phyloP scores from a whole-genome alignment of 2,113 vertebrate species.

The Otis tarda region DNA sequence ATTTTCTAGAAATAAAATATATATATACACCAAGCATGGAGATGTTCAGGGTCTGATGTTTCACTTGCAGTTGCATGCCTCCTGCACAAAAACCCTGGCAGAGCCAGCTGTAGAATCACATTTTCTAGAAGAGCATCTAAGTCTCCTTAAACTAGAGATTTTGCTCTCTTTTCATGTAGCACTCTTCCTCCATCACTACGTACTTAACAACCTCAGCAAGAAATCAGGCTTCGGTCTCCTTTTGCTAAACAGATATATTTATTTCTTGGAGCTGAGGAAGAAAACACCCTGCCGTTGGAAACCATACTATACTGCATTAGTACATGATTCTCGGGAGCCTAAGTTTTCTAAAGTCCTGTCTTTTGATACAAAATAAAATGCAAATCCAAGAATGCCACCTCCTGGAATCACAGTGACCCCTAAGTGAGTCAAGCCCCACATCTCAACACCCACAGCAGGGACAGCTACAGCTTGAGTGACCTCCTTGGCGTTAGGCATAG shows the following conservation, averaged over 20 bases:
- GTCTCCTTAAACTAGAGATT: background rate
- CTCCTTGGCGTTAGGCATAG: background rate
- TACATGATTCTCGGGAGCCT: background rate
- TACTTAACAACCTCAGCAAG: background rate
- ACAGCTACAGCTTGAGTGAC: background rate
- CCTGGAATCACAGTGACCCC: background rate
- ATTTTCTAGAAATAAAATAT: background rate
- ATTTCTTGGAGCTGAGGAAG: background rate
- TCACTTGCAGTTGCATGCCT: background rate
- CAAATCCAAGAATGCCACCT: background rate
- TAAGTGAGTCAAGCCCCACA: background rate
- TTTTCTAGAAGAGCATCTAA: background rate
- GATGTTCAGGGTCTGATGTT: background rate
- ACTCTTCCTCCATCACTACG: background rate
- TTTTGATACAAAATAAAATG: background rate
- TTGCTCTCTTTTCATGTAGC: background rate
- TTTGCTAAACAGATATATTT: background rate
- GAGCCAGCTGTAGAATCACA: background rate
- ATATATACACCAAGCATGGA: background rate
- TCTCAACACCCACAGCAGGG: background rate
- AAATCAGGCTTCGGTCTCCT: background rate
- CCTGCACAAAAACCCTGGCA: background rate
- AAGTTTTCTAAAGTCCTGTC: background rate
- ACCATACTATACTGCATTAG: rapidly evolving
- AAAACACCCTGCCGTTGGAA: background rate